Evolutionary conservation across 2,888 invertebrate genomes (phyloP), one percentile per base, ranked within the genome.

Genomic region (Acleris laterana): DNA sequence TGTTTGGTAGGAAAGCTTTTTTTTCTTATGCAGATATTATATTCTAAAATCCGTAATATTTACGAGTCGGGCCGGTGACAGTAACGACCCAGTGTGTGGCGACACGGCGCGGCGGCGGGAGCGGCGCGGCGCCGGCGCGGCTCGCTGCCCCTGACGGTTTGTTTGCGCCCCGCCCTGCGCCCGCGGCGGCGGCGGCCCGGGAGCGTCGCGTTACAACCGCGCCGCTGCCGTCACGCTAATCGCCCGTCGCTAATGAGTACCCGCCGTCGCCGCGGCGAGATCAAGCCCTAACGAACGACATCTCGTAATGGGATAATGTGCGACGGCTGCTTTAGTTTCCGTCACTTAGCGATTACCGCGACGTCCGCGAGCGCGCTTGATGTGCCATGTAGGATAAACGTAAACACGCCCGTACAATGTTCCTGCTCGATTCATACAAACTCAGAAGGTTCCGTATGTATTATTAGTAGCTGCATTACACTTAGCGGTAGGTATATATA

Each of bases 81-180:
- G 55, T 55, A 55, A 55, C 55, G 55, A 9, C 55, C 55, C 42
- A 11, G 5, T 42, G 55, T 42, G 55, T 13, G 16, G 19, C 55
- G 42, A 55, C 55, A 42, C 49, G 20, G 49, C 9, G 3, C 20
- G 51, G 46, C n/a, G 16, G 63, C 19, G 62, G 58, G 19, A 50
- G 48, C 65, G 55, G 32, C 9, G 32, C 7, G 28, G 55, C 57
- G 51, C 58, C 61, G 69, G 42, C 61, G 66, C 74, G 75, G 71
- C 76, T 77, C 80, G 74, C 63, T 71, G 77, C 73, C 74, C 68
- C 62, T 82, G 77, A 84, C 84, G 85, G 84, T 84, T 83, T 83
- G 84, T 84, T 83, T 76, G 65, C 57, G 68, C 72, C 65, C 60
- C 50, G 50, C 60, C 46, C 57, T 80, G 78, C 65, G 51, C 44